Conservation (phyloP, 2,888 invertebrate species). For the Tubulanus polymorphus region DNA sequence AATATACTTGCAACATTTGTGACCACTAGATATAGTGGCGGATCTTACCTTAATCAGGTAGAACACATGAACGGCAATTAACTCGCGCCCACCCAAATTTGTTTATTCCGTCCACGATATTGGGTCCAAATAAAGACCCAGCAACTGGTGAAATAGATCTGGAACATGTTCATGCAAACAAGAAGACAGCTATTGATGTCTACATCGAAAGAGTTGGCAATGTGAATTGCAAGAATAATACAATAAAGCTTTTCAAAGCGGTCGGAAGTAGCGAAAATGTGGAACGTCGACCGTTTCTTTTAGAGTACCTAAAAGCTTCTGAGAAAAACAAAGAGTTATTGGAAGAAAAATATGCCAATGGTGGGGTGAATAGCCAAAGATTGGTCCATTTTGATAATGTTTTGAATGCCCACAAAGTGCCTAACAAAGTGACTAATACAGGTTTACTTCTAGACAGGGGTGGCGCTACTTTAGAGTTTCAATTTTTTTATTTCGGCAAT, state of each 20-base stretch:
- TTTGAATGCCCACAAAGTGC: not conserved
- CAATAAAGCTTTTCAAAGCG: not conserved
- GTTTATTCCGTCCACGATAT: not conserved
- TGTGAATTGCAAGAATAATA: not conserved
- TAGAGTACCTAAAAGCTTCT: not conserved
- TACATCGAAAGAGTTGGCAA: not conserved
- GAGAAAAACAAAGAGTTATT: not conserved
- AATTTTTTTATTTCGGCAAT: too few species aligned
- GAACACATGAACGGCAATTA: not conserved
- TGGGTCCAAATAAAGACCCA: not conserved
- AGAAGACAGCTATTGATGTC: not conserved
- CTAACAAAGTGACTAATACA: not conserved
- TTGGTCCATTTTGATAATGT: not conserved
- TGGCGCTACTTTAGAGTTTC: too few species aligned
- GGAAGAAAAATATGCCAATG: not conserved
- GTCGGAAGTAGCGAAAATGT: not conserved
- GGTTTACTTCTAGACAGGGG: too few species aligned
- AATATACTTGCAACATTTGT: not conserved
- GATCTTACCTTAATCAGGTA: not conserved
- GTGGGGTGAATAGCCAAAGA: not conserved
- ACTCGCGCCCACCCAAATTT: not conserved
- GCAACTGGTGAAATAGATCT: not conserved
- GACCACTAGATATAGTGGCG: not conserved
- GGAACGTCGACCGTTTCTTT: not conserved
- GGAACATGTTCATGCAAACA: not conserved